A percentile compares a stretch with the other conserved stretches of the same genome.
phyloP scores from a whole-genome alignment of 2,113 vertebrate genomes.

The Centropristis striata region DNA sequence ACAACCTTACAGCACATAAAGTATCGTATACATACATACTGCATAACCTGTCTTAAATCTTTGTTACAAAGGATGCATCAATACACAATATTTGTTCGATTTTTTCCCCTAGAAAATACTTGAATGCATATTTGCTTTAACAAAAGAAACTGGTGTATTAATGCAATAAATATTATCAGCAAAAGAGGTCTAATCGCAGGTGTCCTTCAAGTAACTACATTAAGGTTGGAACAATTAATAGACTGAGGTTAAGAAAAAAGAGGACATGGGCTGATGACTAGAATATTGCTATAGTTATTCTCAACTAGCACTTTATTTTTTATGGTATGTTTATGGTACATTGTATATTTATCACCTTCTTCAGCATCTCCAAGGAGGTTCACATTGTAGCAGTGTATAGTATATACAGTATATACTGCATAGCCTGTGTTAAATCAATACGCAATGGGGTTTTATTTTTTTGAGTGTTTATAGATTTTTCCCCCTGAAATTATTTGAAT shows the following conservation, averaged over 20 bases:
- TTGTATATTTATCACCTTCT: constrained; percentile 13
- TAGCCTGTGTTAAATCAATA: background rate
- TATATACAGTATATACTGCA: too few relatives aligned
- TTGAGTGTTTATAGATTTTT: too few relatives aligned
- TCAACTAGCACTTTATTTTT: constrained; percentile 13
- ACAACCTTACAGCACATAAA: background rate
- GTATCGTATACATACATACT: background rate
- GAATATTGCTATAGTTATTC: background rate
- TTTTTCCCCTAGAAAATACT: too few relatives aligned
- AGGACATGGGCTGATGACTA: too few relatives aligned
- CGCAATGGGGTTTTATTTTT: too few relatives aligned
- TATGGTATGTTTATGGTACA: constrained; percentile 17
- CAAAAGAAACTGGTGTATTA: background rate
- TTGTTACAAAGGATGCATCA: background rate
- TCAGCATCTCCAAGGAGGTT: constrained; percentile 6
- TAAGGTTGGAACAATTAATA: too few relatives aligned
- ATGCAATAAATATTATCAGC: background rate
- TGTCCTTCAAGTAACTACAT: too few relatives aligned
- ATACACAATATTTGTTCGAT: background rate
- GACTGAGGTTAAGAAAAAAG: too few relatives aligned
- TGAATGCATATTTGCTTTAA: background rate
- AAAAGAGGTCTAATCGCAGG: too few relatives aligned
- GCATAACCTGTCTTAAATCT: background rate
- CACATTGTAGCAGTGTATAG: too few relatives aligned
- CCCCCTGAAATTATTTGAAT: background rate